Conservation (phyloP, 2,797 vertebrate genomes). For the Cetoscarus ocellatus region DNA sequence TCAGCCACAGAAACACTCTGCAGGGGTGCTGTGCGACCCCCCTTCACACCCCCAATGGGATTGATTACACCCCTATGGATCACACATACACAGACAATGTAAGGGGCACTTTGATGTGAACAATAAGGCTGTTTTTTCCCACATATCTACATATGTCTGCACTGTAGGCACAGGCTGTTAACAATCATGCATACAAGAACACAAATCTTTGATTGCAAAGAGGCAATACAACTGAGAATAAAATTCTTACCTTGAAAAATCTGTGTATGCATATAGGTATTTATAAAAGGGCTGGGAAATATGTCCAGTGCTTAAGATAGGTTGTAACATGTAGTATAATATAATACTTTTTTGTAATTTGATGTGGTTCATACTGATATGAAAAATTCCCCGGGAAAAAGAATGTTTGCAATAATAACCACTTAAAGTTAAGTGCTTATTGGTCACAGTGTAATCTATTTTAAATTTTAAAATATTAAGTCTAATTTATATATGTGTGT, state of each 20-base stretch:
- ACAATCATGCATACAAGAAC: slow-evolving; percentile 54
- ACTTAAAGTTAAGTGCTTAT: too few relatives aligned
- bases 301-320: too few relatives aligned
- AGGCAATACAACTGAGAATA: slow-evolving; percentile 18
- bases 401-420: too few relatives aligned
- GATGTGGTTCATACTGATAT: too few relatives aligned
- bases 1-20: slow-evolving; percentile 96
- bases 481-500: too few relatives aligned
- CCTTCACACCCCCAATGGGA: slow-evolving; percentile 92
- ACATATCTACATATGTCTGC: not conserved
- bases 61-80: slow-evolving; percentile 92
- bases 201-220: slow-evolving; percentile 20
- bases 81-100: slow-evolving; percentile 42
- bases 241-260: not conserved
- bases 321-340: too few relatives aligned
- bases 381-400: too few relatives aligned
- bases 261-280: not conserved
- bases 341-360: too few relatives aligned
- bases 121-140: not conserved
- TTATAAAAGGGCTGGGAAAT: too few relatives aligned
- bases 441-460: too few relatives aligned
- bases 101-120: slow-evolving; percentile 12
- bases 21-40: slow-evolving; percentile 91
- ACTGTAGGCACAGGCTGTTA: slow-evolving; percentile 12
- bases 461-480: too few relatives aligned